These are phyloP conservation scores for Odontothrips loti DNA, from an alignment of 2,888 invertebrate species.

Conservation along the genomic window DNA sequence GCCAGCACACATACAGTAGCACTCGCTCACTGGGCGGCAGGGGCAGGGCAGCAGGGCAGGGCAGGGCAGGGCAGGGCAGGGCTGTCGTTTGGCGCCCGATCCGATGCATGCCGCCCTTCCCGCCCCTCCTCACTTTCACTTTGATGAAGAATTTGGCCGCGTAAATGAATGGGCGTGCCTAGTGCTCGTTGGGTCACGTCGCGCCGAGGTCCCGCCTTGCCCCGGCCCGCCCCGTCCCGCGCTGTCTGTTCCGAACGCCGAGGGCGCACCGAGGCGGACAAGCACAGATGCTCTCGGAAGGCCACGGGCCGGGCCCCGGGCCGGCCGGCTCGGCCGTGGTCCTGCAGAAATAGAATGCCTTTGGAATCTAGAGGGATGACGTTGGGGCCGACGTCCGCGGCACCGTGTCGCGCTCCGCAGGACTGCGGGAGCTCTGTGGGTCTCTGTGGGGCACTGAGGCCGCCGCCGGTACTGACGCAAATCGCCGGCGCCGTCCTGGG, in stretches of 20 bases:
- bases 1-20: too few relatives aligned
- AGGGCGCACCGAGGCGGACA: too few relatives aligned
- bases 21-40: too few relatives aligned
- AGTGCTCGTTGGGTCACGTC: too few relatives aligned
- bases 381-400: neutral
- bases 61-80: neutral
- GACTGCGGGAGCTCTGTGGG: too few relatives aligned
- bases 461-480: neutral
- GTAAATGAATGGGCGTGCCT: too few relatives aligned
- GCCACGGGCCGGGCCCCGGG: neutral
- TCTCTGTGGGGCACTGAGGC: neutral
- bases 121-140: neutral
- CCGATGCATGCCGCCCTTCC: neutral
- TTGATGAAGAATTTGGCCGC: neutral
- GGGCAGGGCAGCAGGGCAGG: too few relatives aligned
- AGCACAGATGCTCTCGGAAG: neutral
- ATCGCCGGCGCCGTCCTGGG: neutral
- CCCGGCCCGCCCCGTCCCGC: too few relatives aligned
- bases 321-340: neutral
- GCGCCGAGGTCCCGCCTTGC: too few relatives aligned
- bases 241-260: too few relatives aligned
- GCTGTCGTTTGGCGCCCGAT: neutral
- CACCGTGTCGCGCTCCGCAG: neutral
- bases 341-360: constrained; percentile 12
- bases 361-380: neutral